Evolutionary conservation across 2,888 invertebrate species (phyloP), one percentile per base, ranked within the genome.

Genomic region (Pocota personata): DNA sequence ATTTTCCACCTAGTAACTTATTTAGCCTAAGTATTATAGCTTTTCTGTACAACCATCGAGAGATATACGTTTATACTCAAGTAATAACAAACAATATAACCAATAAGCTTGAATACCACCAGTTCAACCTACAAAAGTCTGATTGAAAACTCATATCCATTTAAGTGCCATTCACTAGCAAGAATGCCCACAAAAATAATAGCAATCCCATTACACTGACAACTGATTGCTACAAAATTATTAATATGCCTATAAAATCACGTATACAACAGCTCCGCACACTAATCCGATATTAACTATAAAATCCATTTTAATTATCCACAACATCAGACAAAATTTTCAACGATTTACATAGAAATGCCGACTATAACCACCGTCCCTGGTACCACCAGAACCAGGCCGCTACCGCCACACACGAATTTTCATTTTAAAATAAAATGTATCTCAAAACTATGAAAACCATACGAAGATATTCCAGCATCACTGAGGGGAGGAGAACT

Each of bases 241-340:
- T 73, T 60, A 78, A 78, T 60, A 67, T 12, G 52, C 40, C 83
- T 16, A 64, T 66, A 72, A 72, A 58, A 72, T 32, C 72, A 52
- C 27, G 55, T 35, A 76, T 21, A 62, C 43, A 52, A 58, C 32
- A 64, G 40, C 32, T 14, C 46, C 8, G 40, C 16, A 16, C 57
- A 21, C 78, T 67, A 66, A 52, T 78, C 48, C 52, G 19, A 35
- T 52, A 72, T 66, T 78, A 72, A 79, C 79, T 73, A 79, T 84
- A 75, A 40, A 84, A 84, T 84, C 62, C 73, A 69, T 40, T 84
- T 84, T 79, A 84, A 84, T 84, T 79, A 79, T 67, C 73, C 67
- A 57, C 69, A 71, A 50, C 52, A 43, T 24, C 32, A 58, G 60
- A 43, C 55, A 64, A 67, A n/a, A 48, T 37, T 64, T 40, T 35